These are phyloP conservation scores for Andrena chrysosceles DNA, from an alignment of 2,888 invertebrate genomes.

Conservation along the genomic window DNA sequence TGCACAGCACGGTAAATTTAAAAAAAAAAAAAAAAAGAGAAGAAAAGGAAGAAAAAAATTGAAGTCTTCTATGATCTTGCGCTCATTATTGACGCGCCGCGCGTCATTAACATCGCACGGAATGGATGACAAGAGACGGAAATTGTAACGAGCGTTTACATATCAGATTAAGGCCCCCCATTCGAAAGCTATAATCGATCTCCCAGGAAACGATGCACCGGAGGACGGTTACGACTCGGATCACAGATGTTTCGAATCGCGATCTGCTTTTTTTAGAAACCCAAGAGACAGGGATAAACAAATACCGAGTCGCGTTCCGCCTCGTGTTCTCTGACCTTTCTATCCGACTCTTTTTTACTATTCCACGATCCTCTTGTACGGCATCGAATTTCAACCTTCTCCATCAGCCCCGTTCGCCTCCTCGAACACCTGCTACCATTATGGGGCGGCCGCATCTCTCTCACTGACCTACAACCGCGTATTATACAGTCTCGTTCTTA, in stretches of 20 bases:
- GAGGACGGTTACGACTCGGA: neutral
- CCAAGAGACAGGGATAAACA: conserved; percentile 37
- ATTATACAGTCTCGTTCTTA: conserved; percentile 4
- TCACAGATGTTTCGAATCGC: conserved; percentile 26
- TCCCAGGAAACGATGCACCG: conserved; percentile 1
- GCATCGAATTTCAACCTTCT: conserved; percentile 23
- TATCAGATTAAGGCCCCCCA: neutral
- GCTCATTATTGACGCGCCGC: neutral
- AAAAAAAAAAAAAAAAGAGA: conserved; percentile 29
- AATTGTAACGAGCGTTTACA: no score
- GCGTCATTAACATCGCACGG: neutral
- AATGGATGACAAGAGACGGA: no score
- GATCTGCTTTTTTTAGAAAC: conserved; percentile 47
- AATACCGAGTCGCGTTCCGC: conserved; percentile 22
- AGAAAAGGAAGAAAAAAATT: conserved; percentile 32
- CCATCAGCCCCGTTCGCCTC: neutral
- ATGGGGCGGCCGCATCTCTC: conserved; percentile 1
- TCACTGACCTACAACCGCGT: conserved; percentile 12
- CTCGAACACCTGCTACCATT: conserved; percentile 38
- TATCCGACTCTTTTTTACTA: conserved; percentile 6
- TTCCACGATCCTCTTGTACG: neutral
- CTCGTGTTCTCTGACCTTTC: conserved; percentile 51
- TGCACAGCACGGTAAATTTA: conserved; percentile 54
- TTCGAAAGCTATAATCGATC: neutral
- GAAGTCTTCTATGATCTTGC: conserved; percentile 8